Base-by-base conservation (phyloP, 2,113 vertebrate species). In the Rostratula benghalensis region DNA sequence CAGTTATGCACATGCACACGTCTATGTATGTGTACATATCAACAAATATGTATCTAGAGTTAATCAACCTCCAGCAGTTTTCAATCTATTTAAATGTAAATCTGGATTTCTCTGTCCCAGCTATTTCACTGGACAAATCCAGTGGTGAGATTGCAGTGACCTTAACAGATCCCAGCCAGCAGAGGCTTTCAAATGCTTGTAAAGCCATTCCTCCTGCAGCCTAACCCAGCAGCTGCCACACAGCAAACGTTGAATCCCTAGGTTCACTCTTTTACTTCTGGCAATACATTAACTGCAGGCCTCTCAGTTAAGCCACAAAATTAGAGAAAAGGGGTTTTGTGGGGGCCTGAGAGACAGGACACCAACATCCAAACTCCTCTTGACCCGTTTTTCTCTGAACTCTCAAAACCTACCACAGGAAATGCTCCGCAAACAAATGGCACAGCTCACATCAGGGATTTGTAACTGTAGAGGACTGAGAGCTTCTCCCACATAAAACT, bases 11-110 rank as follows among this genome's bases (percentile, higher is more conserved):
- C 8, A 28, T 11, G 63, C 51, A 69, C 33, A 15, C 10, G 0
- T 4, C 30, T 37, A 4, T 37, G 27, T 67, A 18, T 5, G 20
- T 2, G 3, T 28, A 28, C 2, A 5, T 33, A 30, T 8, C 8
- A 5, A 57, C n/a, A 13, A 27, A 28, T 9, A 73, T 21, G 6
- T 19, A 21, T 8, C 21, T 3, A 50, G 54, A 84, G 46, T 11
- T 54, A 80, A 71, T 10, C 11, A 64, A 14, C 33, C 22, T 24
- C 23, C 57, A 65, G 24, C 10, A 6, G 21, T 53, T 83, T 59
- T 4, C 65, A 16, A 7, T 17, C 54, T 30, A 71, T 46, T 69
- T 28, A 69, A 65, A 77, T 28, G 35, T 1, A 71, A 75, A 75
- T 33, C 53, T n/a, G 22, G 0, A 23, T 48, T 77, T 15, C 30